Evolutionary conservation across 2,888 invertebrate species (phyloP), one percentile per base, ranked within the genome.

Genomic region (Leptopterna dolabrata): DNA sequence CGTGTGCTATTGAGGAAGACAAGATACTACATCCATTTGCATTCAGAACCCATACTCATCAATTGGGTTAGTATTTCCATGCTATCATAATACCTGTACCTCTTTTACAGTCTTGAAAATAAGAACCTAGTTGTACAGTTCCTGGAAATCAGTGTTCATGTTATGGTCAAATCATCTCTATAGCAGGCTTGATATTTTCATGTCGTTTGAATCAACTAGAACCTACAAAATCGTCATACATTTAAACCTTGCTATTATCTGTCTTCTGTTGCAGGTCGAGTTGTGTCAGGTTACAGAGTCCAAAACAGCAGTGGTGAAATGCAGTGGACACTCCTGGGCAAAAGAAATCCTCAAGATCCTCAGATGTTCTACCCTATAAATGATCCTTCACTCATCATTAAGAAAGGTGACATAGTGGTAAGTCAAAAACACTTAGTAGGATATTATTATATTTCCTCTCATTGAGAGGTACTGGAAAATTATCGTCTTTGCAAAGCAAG

Each of bases 11-110:
- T 76, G 93, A 92, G 1, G 97, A 97, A 91, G 93, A 96, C 86
- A 97, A 97, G 91, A 94, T 94, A 4, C 94, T 99, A 80, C 95
- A 98, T 93, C 99, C 99, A 0, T 97, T 99, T 92, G 98, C 98
- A 0, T 99, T 96, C 92, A 94, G 99, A 89, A 96, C 96, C 0
- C 99, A 99, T 91, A 98, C 99, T 0, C 99, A 99, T 91, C 93
- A 95, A 30, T 94, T 98, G 86, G 97, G 97, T 93, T 92, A 91
- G 91, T 90, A 76, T 80, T 27, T 78, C n/a, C n/a, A n/a, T n/a
- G n/a, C n/a, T n/a, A n/a, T n/a, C n/a, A n/a, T n/a, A n/a, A n/a
- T n/a, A n/a, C n/a, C n/a, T n/a, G n/a, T n/a, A n/a, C n/a, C n/a
- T n/a, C n/a, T n/a, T n/a, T n/a, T n/a, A n/a, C n/a, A n/a, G n/a